Percentiles rank a stretch among this genome's conserved stretches.
Evolutionary conservation across 1,140 invertebrate species (phyloP).

Genomic region (Ceratina australensis): DNA sequence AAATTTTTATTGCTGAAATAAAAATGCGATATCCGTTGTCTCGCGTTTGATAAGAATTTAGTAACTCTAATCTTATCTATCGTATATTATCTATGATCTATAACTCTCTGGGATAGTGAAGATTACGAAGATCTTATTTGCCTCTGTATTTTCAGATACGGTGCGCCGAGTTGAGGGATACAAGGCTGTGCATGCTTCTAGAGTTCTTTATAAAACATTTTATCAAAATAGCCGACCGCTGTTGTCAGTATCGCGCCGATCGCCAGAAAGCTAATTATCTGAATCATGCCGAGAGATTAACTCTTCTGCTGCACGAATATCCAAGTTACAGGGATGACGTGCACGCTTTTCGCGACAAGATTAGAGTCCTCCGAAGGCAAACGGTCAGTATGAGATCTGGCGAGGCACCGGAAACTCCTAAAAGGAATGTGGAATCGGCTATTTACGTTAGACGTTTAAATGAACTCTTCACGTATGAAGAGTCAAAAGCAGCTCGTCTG

Average conservation of each 20-base stretch:
- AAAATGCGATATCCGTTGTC: neutral
- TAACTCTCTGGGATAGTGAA: neutral
- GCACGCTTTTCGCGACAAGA: conserved; percentile 77
- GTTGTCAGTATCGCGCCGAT: conserved; percentile 81
- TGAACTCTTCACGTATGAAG: conserved; percentile 55
- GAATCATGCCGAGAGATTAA: conserved; percentile 84
- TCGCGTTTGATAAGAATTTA: neutral
- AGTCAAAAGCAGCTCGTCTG: neutral
- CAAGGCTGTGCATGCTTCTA: conserved; percentile 80
- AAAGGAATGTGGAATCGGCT: conserved; percentile 65
- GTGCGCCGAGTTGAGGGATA: conserved; percentile 66
- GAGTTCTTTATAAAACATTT: conserved; percentile 86
- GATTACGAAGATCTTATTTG: conserved; percentile 13
- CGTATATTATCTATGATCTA: neutral
- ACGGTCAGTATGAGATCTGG: conserved; percentile 56
- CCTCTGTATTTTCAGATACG: conserved; percentile 59
- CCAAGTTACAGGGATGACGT: conserved; percentile 77
- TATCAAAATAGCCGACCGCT: conserved; percentile 83
- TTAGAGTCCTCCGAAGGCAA: conserved; percentile 70
- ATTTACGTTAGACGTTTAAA: conserved; percentile 60
- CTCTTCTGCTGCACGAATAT: conserved; percentile 82
- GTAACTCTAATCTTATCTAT: conserved; percentile 55
- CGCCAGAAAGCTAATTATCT: conserved; percentile 84
- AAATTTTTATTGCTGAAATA: neutral
- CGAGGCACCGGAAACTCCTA: conserved; percentile 65